Conservation (phyloP, 2,113 vertebrate genomes). For the Coptodon bakossiorum region DNA sequence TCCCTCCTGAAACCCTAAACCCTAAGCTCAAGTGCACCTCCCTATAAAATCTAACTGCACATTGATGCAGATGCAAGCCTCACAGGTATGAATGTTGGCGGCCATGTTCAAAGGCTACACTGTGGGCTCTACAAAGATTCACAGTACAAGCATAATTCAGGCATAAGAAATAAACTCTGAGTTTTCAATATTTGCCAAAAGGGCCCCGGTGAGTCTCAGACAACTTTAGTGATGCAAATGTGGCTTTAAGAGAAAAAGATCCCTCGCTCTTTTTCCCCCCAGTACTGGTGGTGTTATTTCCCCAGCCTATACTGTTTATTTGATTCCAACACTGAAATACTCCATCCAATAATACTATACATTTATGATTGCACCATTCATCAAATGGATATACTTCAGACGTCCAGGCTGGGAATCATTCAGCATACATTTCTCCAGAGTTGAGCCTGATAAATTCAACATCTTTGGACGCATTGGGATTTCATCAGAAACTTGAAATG, state of each 20-base stretch:
- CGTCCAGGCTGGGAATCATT: neutral
- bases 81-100: neutral
- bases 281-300: neutral
- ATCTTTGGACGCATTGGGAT: neutral
- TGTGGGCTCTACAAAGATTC: neutral
- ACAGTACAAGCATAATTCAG: neutral
- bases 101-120: neutral
- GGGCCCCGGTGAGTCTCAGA: neutral
- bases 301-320: neutral
- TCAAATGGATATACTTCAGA: neutral
- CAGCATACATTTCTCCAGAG: neutral
- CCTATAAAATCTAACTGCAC: neutral
- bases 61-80: neutral
- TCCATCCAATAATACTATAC: neutral
- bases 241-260: neutral
- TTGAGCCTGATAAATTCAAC: neutral
- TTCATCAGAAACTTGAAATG: neutral
- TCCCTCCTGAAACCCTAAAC: neutral
- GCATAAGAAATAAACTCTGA: neutral
- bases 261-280: fast-evolving
- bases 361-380: neutral
- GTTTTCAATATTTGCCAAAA: neutral
- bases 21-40: neutral
- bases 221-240: neutral
- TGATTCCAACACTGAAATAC: neutral